Base-by-base conservation (phyloP, 2,113 vertebrate genomes). In the Macroglossus sobrinus region DNA sequence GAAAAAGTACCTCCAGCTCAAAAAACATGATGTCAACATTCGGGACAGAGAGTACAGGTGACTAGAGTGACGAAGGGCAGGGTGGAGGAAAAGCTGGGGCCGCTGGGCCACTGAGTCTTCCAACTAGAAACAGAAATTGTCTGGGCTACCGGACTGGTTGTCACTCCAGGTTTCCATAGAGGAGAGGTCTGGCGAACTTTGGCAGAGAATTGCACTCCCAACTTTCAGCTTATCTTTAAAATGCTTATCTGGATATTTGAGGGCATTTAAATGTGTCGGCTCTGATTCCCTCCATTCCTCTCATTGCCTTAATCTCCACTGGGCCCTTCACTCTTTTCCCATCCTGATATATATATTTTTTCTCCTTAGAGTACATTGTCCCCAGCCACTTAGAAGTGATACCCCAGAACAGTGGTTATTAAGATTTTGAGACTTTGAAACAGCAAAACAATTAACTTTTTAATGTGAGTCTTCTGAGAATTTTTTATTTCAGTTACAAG, bases 21-120 rank as follows among this genome's bases (percentile, higher is more conserved):
- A 98, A 98, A 99, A 99, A 55, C 96, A 98, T 69, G 97, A 99
- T 76, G 78, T 99, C 94, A 99, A 99, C 97, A 97, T 97, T 92
- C 97, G 97, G 84, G 99, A 99, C 98, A 99, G 99, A 97, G 98
- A 98, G 75, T 97, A 98, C 98, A 99, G 99, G 99, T 99, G 89
- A 98, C 95, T 40, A 28, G 55, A 30, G 33, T 38, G 43, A 50
- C 0, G 2, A 43, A 2, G 78, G n/a, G 71, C 33, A 9, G 2
- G 13, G 13, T 7, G 30, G 4, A 5, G 45, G 19, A 18, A 22
- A 45, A 13, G 14, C n/a, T 28, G 57, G 45, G 30, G 13, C 4
- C 12, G 1, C 15, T 11, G 76, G 53, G 21, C 76, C 50, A 1
- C 19, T 21, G 43, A 28, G 9, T 18, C 4, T 9, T 26, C 26